Evolutionary conservation across 2,113 vertebrate genomes (phyloP), one percentile per base, ranked within the genome.

Genomic region (Pomatostomus ruficeps): DNA sequence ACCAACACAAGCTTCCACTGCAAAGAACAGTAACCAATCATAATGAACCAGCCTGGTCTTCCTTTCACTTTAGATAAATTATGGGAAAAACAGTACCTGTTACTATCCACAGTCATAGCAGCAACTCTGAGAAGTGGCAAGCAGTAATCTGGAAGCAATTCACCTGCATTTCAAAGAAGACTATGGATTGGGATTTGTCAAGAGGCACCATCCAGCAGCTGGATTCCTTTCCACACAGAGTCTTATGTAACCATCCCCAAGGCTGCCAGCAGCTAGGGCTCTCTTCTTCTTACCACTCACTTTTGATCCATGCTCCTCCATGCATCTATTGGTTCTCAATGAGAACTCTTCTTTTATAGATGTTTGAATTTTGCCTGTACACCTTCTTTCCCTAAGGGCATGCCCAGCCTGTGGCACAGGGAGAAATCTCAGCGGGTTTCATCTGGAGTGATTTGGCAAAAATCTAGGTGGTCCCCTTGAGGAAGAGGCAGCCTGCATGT

Each of bases 131-230:
- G 63, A 62, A 57, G n/a, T 2, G 1, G 12, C 35, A 52, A 76
- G 21, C 3, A 10, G 52, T 25, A 12, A 58, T 43, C 46, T 62
- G 22, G 38, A 75, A 83, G 12, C 21, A 10, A 61, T 74, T 79
- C 38, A 46, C 6, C 12, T 52, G 66, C 31, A 33, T 66, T 71
- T 83, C 62, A 76, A 57, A 74, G 40, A 21, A 33, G 28, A 1
- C 2, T 51, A 14, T 0, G 1, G 20, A 66, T 31, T 0, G 0
- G 31, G 20, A 23, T 61, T 89, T 74, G 15, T 57, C 62, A 48
- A 42, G 29, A 83, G 20, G 25, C 33, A n/a, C 14, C 8, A 1
- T 74, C 26, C 57, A 71, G 42, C 23, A 79, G 7, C 31, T 52
- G 38, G 33, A 49, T 18, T 31, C 15, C 33, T 86, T 71, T 58